phyloP scores from a whole-genome alignment of 2,113 vertebrate species.

The Cynocephalus volans region DNA sequence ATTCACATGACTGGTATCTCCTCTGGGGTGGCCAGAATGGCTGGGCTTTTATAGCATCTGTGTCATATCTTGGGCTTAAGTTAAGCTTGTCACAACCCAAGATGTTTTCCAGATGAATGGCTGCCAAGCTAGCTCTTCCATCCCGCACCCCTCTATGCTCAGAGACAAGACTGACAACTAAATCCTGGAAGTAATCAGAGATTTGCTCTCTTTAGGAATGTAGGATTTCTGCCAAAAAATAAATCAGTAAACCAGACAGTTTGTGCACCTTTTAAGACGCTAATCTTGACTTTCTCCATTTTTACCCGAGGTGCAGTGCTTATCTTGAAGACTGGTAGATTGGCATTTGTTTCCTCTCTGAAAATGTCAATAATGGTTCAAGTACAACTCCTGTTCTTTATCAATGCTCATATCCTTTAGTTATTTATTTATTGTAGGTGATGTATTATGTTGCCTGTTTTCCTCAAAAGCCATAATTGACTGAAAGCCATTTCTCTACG shows the following conservation, averaged over 20 bases:
- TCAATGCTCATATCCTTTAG: background rate
- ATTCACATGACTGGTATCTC: background rate
- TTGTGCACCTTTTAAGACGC: background rate
- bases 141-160: background rate
- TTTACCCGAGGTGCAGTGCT: background rate
- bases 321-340: background rate
- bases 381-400: background rate
- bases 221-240: conserved; percentile 12
- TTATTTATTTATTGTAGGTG: background rate
- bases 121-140: background rate
- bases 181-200: background rate
- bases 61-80: background rate
- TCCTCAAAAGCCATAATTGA: background rate
- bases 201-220: background rate
- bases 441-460: background rate
- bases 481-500: background rate
- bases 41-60: background rate
- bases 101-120: background rate
- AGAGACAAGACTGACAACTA: background rate
- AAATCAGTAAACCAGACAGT: background rate
- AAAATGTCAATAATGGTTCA: background rate
- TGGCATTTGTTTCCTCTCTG: background rate
- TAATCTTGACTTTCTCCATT: background rate
- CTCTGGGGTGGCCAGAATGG: background rate
- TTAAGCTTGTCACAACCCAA: background rate